A percentile compares a stretch with the other conserved stretches of the same genome.
Evolutionary conservation across 2,797 vertebrate genomes (phyloP).

Genomic region (Schizopygopsis malacanthus): DNA sequence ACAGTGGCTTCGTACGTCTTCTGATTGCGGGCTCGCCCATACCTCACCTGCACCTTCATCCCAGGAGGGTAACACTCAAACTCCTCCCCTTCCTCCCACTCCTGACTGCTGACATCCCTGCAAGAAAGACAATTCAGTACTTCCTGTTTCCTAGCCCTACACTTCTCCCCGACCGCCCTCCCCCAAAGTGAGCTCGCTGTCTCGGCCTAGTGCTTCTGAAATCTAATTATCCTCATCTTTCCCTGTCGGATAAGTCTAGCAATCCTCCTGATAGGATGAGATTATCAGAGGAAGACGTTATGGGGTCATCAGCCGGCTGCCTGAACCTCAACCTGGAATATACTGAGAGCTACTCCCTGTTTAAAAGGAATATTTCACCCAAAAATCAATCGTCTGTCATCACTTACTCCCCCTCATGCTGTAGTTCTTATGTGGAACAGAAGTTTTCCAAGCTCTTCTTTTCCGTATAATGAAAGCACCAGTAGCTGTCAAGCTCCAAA

Average conservation of each 20-base stretch:
- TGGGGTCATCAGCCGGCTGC: slow-evolving; percentile 58
- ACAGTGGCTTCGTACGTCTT: slow-evolving; percentile 89
- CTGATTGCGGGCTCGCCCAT: slow-evolving; percentile 86
- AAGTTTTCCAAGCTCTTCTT: slow-evolving; percentile 41
- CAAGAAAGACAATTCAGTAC: slow-evolving; percentile 88
- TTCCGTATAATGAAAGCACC: slow-evolving; percentile 46
- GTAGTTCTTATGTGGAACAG: neutral
- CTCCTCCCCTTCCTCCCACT: slow-evolving; percentile 87
- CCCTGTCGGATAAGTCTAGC: slow-evolving; percentile 35
- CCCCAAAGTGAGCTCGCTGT: slow-evolving; percentile 25
- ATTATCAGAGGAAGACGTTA: slow-evolving; percentile 32
- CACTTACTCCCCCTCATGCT: neutral
- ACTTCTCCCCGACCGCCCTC: slow-evolving; percentile 60
- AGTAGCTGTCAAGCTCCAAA: neutral
- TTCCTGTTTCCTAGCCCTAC: slow-evolving; percentile 84
- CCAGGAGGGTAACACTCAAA: slow-evolving; percentile 89
- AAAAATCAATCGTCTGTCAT: slow-evolving; percentile 5
- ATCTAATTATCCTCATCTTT: slow-evolving; percentile 52
- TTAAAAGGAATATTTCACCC: neutral
- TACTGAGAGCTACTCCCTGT: slow-evolving; percentile 1
- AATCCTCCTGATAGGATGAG: slow-evolving; percentile 24
- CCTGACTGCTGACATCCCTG: slow-evolving; percentile 89
- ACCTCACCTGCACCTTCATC: slow-evolving; percentile 91
- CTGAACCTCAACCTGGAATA: slow-evolving; percentile 39
- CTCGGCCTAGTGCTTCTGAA: slow-evolving; percentile 2